Evolutionary conservation across 2,797 vertebrate species (phyloP), one percentile per base, ranked within the genome.

Genomic region (Lagocephalus sceleratus): DNA sequence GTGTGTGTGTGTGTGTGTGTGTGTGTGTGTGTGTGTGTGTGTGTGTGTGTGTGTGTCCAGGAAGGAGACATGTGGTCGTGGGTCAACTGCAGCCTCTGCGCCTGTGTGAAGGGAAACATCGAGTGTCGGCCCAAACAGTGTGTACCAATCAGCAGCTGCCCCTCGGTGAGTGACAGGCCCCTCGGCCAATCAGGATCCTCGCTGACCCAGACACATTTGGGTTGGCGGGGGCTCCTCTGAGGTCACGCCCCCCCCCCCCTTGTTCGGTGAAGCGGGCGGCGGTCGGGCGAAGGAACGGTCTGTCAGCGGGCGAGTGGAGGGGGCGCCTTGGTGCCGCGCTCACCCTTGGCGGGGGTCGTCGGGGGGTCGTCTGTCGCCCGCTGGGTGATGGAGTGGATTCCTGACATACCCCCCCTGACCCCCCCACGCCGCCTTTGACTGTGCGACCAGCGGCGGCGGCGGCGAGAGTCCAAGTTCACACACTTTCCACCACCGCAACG

Each of bases 31-130:
- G n/a, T n/a, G n/a, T n/a, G n/a, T n/a, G n/a, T n/a, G n/a, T n/a
- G n/a, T n/a, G n/a, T n/a, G n/a, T n/a, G n/a, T n/a, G n/a, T 66
- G 8, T 43, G 47, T 29, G 57, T 39, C 32, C 65, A 98, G 97
- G 95, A 98, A 69, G 95, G 96, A 53, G 96, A 99, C 89, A 95
- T 94, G 90, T 99, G 97, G 97, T 95, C 97, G 0, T 96, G 94
- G 0, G 86, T 94, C 19, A 98, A 98, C 90, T 99, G 97, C 66
- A 92, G 94, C 39, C 94, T 98, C 64, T 99, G 97, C 67, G 93
- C 93, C 57, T 99, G 97, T 65, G 85, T 92, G 39, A 94, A 92
- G 85, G 95, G 95, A 81, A 92, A 61, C 78, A 88, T 90, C 0
- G 92, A 94, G 76, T 98, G 97, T 89, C 94, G 85, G 47, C 95